Conservation (phyloP, 2,113 vertebrate species). For the Tonatia bakeri region DNA sequence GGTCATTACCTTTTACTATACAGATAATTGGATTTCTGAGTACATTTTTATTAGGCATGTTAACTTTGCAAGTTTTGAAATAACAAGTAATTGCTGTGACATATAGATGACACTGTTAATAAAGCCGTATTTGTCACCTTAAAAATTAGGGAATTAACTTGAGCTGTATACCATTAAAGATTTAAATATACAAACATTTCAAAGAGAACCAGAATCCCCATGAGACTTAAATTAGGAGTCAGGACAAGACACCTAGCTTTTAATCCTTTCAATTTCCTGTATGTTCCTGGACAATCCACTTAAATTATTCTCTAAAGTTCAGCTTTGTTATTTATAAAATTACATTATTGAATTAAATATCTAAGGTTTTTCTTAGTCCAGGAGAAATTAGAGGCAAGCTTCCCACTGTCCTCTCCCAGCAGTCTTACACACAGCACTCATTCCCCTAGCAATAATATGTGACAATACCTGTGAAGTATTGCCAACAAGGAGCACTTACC, state of each 20-base stretch:
- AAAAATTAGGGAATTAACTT: conserved; percentile 9
- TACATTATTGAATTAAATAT: conserved; percentile 21
- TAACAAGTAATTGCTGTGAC: not conserved
- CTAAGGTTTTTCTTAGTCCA: not conserved
- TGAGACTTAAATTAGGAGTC: not conserved
- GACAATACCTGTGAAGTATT: not conserved
- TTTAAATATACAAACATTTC: not conserved
- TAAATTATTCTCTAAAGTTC: conserved; percentile 9
- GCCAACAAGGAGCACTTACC: not conserved
- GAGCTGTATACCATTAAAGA: not conserved
- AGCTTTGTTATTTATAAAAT: conserved; percentile 15
- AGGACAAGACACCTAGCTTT: not conserved
- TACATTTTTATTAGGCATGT: conserved; percentile 13
- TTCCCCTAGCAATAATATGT: not conserved
- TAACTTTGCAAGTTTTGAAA: not conserved
- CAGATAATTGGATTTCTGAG: not conserved
- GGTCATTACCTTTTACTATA: conserved; percentile 40
- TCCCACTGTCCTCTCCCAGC: not conserved
- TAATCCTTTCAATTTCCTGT: not conserved
- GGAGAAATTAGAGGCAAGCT: not conserved
- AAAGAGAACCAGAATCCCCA: not conserved
- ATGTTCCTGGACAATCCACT: not conserved
- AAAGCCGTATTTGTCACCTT: conserved; percentile 19
- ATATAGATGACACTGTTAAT: conserved; percentile 5
- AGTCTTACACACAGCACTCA: not conserved